Evolutionary conservation across 2,888 invertebrate genomes (phyloP).

Genomic region (Drosophila setosimentum): DNA sequence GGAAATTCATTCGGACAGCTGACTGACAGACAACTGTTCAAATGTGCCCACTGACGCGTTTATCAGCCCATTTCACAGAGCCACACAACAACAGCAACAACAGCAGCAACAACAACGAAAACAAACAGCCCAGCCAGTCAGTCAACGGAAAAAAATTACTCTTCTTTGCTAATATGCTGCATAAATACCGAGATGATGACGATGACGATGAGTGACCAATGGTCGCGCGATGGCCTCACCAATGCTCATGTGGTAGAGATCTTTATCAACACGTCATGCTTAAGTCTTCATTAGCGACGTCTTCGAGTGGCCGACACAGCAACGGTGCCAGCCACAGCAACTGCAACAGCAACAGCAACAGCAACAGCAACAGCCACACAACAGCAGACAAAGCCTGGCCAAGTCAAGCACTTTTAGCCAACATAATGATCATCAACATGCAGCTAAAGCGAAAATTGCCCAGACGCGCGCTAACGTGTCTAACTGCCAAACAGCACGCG

Average conservation of each 20-base stretch:
- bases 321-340: constrained; percentile 1
- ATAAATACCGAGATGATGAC: constrained; percentile 43
- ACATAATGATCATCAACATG: constrained; percentile 66
- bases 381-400: constrained; percentile 38
- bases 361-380: constrained; percentile 12
- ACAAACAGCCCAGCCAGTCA: constrained; percentile 41
- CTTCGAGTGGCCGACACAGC: constrained; percentile 52
- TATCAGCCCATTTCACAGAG: constrained; percentile 65
- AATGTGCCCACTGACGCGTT: constrained; percentile 61
- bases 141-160: constrained; percentile 21
- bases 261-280: constrained; percentile 80
- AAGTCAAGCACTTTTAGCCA: constrained; percentile 34
- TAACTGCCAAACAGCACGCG: constrained; percentile 59
- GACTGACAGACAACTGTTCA: constrained; percentile 73
- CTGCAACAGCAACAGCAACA: not conserved
- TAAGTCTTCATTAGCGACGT: constrained; percentile 83
- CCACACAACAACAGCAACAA: constrained; percentile 1
- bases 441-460: constrained; percentile 64
- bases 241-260: constrained; percentile 57
- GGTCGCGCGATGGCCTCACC: constrained; percentile 26
- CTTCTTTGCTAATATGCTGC: constrained; percentile 22
- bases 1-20: constrained; percentile 62
- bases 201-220: constrained; percentile 41
- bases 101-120: constrained; percentile 15
- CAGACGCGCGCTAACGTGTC: constrained; percentile 61